Evolutionary conservation across 2,888 invertebrate genomes (phyloP).

Genomic region (Notodonta dromedarius): DNA sequence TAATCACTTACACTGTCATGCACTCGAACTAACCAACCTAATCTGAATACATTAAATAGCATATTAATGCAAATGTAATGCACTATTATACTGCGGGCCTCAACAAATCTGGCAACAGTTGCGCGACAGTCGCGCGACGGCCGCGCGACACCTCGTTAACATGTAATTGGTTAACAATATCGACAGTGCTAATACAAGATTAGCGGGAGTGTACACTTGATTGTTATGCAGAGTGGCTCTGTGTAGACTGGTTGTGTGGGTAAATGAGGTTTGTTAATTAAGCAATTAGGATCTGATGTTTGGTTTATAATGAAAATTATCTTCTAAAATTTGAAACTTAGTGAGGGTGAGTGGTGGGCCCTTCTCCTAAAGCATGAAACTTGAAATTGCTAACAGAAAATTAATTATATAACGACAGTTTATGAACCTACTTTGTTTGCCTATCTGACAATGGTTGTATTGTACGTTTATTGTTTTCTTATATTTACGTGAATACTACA

Average conservation of each 20-base stretch:
- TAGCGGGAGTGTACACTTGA: constrained; percentile 28
- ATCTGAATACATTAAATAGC: constrained; percentile 24
- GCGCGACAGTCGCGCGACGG: constrained; percentile 27
- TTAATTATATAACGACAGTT: no score
- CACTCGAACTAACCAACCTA: constrained; percentile 20
- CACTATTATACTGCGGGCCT: not conserved
- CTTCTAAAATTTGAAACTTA: no score
- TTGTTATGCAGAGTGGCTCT: constrained; percentile 20
- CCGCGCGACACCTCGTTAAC: constrained; percentile 30
- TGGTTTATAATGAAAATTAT: not conserved
- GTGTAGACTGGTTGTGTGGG: constrained; percentile 14
- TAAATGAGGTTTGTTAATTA: constrained; percentile 8
- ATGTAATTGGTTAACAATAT: constrained; percentile 40
- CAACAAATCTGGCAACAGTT: constrained; percentile 17
- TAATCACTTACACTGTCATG: not conserved
- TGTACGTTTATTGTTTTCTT: no score
- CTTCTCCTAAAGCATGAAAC: no score
- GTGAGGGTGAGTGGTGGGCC: no score
- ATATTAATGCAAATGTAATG: constrained; percentile 6
- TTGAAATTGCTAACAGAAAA: no score
- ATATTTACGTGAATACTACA: no score
- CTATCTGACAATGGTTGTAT: no score
- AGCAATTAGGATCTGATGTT: not conserved
- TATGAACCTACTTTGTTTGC: no score
- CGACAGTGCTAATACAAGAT: constrained; percentile 38